Base-by-base conservation (phyloP, 1,140 invertebrate genomes). In the Whitmania pigra region DNA sequence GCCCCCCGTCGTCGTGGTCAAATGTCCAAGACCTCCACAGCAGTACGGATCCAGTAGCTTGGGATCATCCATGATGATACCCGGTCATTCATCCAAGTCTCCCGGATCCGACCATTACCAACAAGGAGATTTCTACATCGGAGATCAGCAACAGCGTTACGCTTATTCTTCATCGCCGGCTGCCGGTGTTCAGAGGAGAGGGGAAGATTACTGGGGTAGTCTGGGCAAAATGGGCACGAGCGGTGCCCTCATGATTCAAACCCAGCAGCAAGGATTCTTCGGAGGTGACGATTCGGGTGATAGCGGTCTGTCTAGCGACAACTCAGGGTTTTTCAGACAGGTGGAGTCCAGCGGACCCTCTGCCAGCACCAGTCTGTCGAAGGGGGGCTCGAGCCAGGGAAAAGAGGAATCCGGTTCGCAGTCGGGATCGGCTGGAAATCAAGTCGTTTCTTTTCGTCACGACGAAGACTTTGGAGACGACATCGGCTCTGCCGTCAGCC, bases 1-100 rank as follows among this genome's bases (percentile, higher is more conserved):
- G 27, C 91, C 92, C 55, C 91, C 92, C 36, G 92, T 95, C 22
- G 92, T 95, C 17, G 92, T 97, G 11, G 89, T 94, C 72, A 95
- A 95, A 81, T 88, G 57, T 63, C 57, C 57, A 18, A 63, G 57
- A n/a, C 57, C 57, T 13, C 9, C 57, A 9, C 57, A 63, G 22
- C 29, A 22, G 22, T 63, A 63, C 15, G 22, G 22, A 25, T 25
- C 22, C 20, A 25, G 22, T 31, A 63, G 57, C 22, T 31, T 63
- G 29, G 57, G 57, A 22, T 31, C 22, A 13, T 31, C 22, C 22
- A n/a, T 63, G 57, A 63, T 63, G 57, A 63, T 63, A 31, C 22
- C 22, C 5, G 57, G 57, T n/a, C 57, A 63, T 31, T 25, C 29
- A 20, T 63, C 57, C 57, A 63, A 63, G 22, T 63, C 57, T 25